Conservation (phyloP, 2,888 invertebrate genomes). For the Spilarctia lutea region DNA sequence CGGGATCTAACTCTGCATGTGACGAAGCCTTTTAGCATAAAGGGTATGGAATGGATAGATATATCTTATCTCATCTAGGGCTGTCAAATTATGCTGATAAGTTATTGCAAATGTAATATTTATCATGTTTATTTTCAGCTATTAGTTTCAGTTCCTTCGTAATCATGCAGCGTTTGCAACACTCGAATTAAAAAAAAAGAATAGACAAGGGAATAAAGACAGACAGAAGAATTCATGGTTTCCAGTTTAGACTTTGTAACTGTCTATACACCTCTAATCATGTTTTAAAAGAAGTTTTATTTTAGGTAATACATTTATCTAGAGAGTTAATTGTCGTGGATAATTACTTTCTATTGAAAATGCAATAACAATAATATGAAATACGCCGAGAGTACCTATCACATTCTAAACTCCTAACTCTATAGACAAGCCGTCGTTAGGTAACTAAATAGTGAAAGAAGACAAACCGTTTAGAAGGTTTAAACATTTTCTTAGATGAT, state of each 20-base stretch:
- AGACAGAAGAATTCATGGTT: too few relatives aligned
- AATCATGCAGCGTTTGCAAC: not conserved
- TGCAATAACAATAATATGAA: too few relatives aligned
- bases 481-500: too few relatives aligned
- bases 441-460: too few relatives aligned
- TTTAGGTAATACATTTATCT: not conserved
- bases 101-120: not conserved
- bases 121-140: not conserved
- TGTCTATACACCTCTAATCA: not conserved
- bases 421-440: too few relatives aligned
- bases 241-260: not conserved
- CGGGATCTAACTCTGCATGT: conserved; percentile 67
- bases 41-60: conserved; percentile 44
- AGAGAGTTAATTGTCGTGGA: not conserved
- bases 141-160: not conserved
- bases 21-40: conserved; percentile 70
- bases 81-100: conserved; percentile 44
- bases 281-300: not conserved
- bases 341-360: not conserved
- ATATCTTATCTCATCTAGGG: conserved; percentile 61
- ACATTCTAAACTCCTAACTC: too few relatives aligned
- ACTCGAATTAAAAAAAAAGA: too few relatives aligned
- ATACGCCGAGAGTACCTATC: too few relatives aligned
- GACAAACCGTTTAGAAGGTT: too few relatives aligned
- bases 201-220: too few relatives aligned